Conservation (phyloP, 2,797 vertebrate species). For the Cossypha niveicapilla region DNA sequence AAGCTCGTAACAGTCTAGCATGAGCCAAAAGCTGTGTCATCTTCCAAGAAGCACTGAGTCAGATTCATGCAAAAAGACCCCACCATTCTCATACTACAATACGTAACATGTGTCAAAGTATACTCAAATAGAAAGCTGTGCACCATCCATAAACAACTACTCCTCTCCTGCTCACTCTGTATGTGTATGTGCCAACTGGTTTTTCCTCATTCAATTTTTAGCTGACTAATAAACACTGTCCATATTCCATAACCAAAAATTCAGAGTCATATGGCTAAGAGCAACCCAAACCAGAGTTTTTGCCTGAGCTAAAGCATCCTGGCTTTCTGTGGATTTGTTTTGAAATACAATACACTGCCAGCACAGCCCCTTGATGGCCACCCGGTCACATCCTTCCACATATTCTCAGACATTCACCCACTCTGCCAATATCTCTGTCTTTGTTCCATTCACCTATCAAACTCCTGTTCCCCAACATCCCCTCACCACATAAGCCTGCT, state of each 20-base stretch:
- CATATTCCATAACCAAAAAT: neutral
- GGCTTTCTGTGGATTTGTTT: neutral
- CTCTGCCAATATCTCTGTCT: neutral
- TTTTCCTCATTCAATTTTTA: neutral
- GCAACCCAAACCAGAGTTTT: neutral
- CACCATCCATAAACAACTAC: neutral
- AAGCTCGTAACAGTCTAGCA: neutral
- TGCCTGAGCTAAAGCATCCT: neutral
- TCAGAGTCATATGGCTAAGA: neutral
- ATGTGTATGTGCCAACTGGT: fast-evolving
- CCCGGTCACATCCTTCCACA: neutral
- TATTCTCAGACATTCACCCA: neutral
- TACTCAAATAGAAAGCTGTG: neutral
- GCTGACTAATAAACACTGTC: neutral
- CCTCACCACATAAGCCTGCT: neutral
- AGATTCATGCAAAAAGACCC: neutral
- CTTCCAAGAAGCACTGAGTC: neutral
- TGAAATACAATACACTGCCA: neutral
- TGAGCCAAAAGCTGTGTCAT: slow-evolving; percentile 15
- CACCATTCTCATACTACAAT: neutral
- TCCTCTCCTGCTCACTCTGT: neutral
- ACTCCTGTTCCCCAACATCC: neutral
- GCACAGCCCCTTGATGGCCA: neutral
- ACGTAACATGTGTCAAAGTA: neutral
- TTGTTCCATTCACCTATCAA: neutral